Conservation (phyloP, 2,888 invertebrate species). For the Drosophila gaucha region DNA sequence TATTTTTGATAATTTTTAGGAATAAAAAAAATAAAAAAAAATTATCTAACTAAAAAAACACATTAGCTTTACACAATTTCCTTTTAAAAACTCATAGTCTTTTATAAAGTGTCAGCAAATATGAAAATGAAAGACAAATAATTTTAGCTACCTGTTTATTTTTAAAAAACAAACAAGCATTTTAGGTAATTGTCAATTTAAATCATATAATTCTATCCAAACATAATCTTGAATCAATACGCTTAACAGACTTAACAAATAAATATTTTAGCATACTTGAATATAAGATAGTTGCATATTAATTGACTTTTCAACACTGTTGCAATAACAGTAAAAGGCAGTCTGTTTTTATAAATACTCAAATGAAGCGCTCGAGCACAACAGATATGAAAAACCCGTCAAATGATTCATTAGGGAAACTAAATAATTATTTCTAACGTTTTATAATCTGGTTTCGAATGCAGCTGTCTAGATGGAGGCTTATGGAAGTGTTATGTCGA, state of each 20-base stretch:
- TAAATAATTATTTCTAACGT: neutral
- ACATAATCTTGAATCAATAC: neutral
- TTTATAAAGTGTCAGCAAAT: neutral
- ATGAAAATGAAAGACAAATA: neutral
- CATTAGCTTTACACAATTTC: neutral
- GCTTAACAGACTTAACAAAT: neutral
- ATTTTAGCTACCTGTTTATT: slow-evolving; percentile 1
- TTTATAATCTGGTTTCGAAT: neutral
- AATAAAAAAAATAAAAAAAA: too few relatives aligned
- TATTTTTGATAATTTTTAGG: too few relatives aligned
- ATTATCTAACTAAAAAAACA: too few relatives aligned
- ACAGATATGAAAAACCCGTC: neutral
- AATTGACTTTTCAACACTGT: neutral
- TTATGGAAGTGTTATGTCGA: too few relatives aligned
- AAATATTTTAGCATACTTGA: neutral
- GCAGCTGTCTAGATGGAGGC: neutral
- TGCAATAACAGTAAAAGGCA: neutral
- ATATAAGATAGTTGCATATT: neutral
- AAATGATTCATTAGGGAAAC: neutral
- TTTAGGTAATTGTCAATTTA: neutral
- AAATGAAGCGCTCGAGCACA: neutral
- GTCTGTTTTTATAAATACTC: neutral
- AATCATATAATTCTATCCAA: neutral
- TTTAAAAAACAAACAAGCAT: neutral
- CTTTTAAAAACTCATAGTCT: neutral